These are phyloP conservation scores for Molossus alvarezi DNA, from an alignment of 2,797 vertebrate genomes.

Conservation along the genomic window DNA sequence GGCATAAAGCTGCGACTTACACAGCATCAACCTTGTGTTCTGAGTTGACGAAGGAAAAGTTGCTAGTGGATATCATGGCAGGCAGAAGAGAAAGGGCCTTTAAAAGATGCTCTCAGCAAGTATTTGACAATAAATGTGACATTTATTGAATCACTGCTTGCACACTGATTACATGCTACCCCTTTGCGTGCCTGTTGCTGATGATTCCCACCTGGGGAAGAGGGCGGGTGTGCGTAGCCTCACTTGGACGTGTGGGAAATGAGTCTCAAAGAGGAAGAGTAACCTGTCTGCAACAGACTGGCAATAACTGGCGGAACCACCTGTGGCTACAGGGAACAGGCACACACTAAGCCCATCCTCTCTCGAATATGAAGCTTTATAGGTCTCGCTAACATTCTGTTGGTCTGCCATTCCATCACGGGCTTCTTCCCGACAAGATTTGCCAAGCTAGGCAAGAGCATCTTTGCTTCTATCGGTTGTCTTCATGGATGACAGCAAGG, in stretches of 20 bases:
- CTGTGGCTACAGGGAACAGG: accelerated
- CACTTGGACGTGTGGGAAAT: background rate
- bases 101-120: background rate
- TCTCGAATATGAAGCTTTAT: background rate
- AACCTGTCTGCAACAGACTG: background rate
- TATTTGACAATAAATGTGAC: background rate
- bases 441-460: background rate
- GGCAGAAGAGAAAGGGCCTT: background rate
- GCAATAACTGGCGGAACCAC: background rate
- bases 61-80: background rate
- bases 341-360: background rate
- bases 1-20: background rate
- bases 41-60: background rate
- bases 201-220: background rate
- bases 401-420: background rate
- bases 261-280: background rate
- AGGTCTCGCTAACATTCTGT: background rate
- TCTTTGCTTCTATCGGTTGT: background rate
- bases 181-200: background rate
- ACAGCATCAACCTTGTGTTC: background rate
- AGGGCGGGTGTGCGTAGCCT: background rate
- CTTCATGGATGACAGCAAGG: background rate
- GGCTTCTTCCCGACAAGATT: background rate
- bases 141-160: background rate
- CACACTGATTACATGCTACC: background rate